phyloP scores from a whole-genome alignment of 2,113 vertebrate species.

The Camelus bactrianus region DNA sequence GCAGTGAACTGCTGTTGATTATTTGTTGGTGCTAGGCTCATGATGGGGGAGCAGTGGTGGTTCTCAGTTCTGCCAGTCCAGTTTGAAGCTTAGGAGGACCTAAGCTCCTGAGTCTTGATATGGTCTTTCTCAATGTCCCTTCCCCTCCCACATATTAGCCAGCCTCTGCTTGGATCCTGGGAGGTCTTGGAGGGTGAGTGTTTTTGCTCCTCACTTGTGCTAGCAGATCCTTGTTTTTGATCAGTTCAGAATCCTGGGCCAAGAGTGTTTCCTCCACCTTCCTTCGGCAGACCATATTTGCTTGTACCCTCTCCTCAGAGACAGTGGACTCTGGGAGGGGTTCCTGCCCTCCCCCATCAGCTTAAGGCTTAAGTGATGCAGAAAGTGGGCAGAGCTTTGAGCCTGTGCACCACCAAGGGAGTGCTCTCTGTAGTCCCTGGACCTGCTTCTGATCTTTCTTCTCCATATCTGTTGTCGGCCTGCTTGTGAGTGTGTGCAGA shows the following conservation, averaged over 20 bases:
- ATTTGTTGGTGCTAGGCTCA: not conserved
- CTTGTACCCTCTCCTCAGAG: not conserved
- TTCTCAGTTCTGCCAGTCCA: not conserved
- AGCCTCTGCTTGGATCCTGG: not conserved
- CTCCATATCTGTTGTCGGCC: too few species aligned
- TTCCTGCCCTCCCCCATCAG: not conserved
- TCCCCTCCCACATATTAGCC: not conserved
- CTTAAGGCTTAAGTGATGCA: not conserved
- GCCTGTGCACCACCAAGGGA: not conserved
- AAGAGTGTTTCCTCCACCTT: not conserved
- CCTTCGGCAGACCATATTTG: not conserved
- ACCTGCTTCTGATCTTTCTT: not conserved
- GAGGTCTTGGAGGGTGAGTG: not conserved
- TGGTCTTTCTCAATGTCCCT: not conserved
- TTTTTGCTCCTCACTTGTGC: not conserved
- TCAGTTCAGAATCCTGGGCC: not conserved
- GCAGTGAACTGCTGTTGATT: not conserved
- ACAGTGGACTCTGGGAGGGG: not conserved
- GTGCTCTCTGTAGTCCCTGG: not conserved
- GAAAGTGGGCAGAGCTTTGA: not conserved
- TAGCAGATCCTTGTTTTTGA: not conserved
- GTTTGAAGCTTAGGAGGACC: not conserved
- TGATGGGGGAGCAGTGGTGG: not conserved
- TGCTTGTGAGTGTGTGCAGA: not conserved
- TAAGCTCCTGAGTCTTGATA: not conserved